Evolutionary conservation across 2,113 vertebrate genomes (phyloP), one percentile per base, ranked within the genome.

Genomic region (Triplophysa dalaica): DNA sequence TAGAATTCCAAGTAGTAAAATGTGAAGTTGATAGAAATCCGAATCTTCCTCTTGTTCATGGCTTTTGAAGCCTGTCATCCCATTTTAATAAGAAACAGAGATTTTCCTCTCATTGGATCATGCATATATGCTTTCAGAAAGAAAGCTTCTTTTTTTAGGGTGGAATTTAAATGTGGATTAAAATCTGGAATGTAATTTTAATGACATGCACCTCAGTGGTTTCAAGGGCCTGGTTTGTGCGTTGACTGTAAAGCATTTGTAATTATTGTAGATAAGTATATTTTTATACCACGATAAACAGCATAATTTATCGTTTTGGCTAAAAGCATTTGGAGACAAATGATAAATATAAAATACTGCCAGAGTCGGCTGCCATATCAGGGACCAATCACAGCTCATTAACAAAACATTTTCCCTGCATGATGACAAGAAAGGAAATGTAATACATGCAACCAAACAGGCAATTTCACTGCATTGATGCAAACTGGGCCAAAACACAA

Each of bases 41-140:
- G 22, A 75, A n/a, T 75, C 60, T 75, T 16, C 52, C 41, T 75
- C 56, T 43, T 58, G 13, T 8, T 45, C 5, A 19, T 0, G 2
- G 24, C 73, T 48, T 63, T 75, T 63, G 73, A 75, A 63, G 22
- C 41, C 19, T 63, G 38, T 61, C 72, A 74, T 74, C 21, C 33
- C n/a, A 61, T 61, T 74, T 74, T 74, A 74, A 61, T 45, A 60
- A 7, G 21, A 62, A 56, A 62, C 72, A 60, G 61, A 21, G 54
- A 2, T 58, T n/a, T 19, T 11, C 33, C 26, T 70, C 9, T 70
- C 19, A 48, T 24, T 63, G 33, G 22, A 19, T 43, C 21, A 61
- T 74, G 58, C 21, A 75, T 74, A 17, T 61, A 74, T 74, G 21
- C 19, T 38, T 75, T 75, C 58, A 63, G 8, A 75, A 8, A 24